Percentiles rank a stretch among this genome's conserved stretches.
These are phyloP conservation scores for Poeciliopsis turneri DNA, from an alignment of 2,797 vertebrate species.

Conservation along the genomic window DNA sequence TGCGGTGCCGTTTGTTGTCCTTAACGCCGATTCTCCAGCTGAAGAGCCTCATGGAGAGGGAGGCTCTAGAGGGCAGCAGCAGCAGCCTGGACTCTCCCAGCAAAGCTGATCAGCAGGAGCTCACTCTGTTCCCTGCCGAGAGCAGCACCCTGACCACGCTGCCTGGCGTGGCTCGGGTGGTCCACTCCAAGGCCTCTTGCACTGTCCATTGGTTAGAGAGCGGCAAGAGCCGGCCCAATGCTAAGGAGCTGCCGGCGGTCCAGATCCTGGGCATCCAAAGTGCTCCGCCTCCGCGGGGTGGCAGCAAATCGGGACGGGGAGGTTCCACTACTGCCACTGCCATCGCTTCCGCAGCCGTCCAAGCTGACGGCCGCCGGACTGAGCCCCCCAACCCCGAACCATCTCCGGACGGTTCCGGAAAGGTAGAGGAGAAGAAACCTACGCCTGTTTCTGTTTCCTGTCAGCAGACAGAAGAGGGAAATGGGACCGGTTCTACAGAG, in stretches of 20 bases:
- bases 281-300: slow-evolving; percentile 50
- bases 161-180: slow-evolving; percentile 94
- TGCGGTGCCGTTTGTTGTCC: slow-evolving; percentile 17
- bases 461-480: slow-evolving; percentile 61
- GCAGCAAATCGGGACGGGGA: slow-evolving; percentile 67
- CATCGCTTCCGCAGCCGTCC: slow-evolving; percentile 10
- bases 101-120: slow-evolving; percentile 82
- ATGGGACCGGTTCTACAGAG: slow-evolving; percentile 39
- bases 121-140: slow-evolving; percentile 93
- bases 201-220: slow-evolving; percentile 98
- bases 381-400: slow-evolving; percentile 56
- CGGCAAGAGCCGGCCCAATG: slow-evolving; percentile 87
- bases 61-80: slow-evolving; percentile 79
- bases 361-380: slow-evolving; percentile 58
- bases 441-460: slow-evolving; percentile 20
- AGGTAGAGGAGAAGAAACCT: slow-evolving; percentile 65
- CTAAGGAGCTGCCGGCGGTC: slow-evolving; percentile 90
- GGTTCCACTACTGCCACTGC: slow-evolving; percentile 32
- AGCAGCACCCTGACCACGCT: slow-evolving; percentile 88
- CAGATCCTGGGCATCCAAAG: slow-evolving; percentile 93
- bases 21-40: slow-evolving; percentile 81
- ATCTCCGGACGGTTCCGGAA: slow-evolving; percentile 49
- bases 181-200: slow-evolving; percentile 98
- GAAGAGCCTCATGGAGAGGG: slow-evolving; percentile 92
- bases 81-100: slow-evolving; percentile 59